Evolutionary conservation across 2,113 vertebrate genomes (phyloP), one percentile per base, ranked within the genome.

Genomic region (Sapajus apella): DNA sequence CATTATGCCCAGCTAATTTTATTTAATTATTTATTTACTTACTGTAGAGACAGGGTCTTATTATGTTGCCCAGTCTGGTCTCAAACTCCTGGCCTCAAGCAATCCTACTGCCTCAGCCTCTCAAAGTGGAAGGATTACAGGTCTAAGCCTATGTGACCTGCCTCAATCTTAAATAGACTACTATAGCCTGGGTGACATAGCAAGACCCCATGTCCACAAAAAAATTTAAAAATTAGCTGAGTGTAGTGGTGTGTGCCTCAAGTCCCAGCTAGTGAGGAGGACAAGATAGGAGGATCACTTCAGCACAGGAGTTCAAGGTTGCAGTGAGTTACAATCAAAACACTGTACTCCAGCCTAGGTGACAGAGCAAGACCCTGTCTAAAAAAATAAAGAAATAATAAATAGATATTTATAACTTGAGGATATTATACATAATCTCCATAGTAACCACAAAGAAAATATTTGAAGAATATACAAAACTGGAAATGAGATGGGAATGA

Each of bases 401-500:
- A 35, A 35, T 35, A 68, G 32, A 68, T 35, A 32, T 14, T 70
- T 86, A 27, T 47, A 82, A n/a, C n/a, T 70, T 83, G 55, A 91
- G 43, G 16, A 77, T 61, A 47, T 83, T 50, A 43, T 20, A 70
- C n/a, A 64, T 58, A 47, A 61, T 76, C 21, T 90, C 66, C 13
- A 91, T 32, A 45, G 37, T 72, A 95, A 91, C 16, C 55, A 72
- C 58, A 58, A 95, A 82, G 1, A 83, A 83, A 83, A 12, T 18
- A 82, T 40, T 23, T 45, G 45, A 25, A 52, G 40, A 87, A 32
- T 11, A 77, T 52, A 77, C 16, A 55, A 58, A 82, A 70, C 68
- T 37, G 6, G 72, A 93, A 90, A 87, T 94, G 14, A 95, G 23
- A 94, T 64, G 23, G 20, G 35, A 82, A 64, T 82, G 13, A 95